phyloP scores from a whole-genome alignment of 2,888 invertebrate genomes.

The Ormyrus pomaceus region DNA sequence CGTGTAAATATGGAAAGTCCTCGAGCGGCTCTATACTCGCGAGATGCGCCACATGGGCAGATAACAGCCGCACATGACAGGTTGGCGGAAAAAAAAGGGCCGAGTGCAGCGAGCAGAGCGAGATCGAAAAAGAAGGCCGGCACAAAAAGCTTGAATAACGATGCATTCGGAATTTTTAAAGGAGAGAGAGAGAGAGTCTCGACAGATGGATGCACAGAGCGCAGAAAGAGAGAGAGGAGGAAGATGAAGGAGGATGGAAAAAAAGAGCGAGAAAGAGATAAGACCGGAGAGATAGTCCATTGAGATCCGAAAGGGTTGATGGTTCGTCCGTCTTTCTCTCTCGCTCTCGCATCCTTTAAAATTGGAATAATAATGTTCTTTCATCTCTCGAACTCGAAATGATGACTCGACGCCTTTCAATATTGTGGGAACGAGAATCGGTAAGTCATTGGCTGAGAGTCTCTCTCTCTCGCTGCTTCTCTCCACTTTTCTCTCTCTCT shows the following conservation, averaged over 20 bases:
- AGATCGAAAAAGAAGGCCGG: slow-evolving; percentile 34
- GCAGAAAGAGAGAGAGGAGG: slow-evolving; percentile 50
- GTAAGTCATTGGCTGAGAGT: slow-evolving; percentile 63
- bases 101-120: slow-evolving; percentile 38
- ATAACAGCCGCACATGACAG: slow-evolving; percentile 34
- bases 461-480: slow-evolving; percentile 54
- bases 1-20: slow-evolving; percentile 56
- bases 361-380: slow-evolving; percentile 75
- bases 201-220: slow-evolving; percentile 61
- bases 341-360: slow-evolving; percentile 68
- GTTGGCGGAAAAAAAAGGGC: slow-evolving; percentile 45
- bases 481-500: slow-evolving; percentile 55
- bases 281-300: slow-evolving; percentile 54
- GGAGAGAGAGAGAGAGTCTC: slow-evolving; percentile 61
- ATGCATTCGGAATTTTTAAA: slow-evolving; percentile 68
- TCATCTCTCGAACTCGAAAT: slow-evolving; percentile 72
- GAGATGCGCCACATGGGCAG: slow-evolving; percentile 24
- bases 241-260: slow-evolving; percentile 37
- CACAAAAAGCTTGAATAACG: slow-evolving; percentile 69
- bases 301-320: slow-evolving; percentile 56
- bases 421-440: slow-evolving; percentile 74
- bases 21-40: slow-evolving; percentile 7
- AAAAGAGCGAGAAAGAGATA: slow-evolving; percentile 50
- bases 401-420: slow-evolving; percentile 74
- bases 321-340: slow-evolving; percentile 27